Percentiles rank a stretch among this genome's conserved stretches.
phyloP scores from a whole-genome alignment of 2,797 vertebrate species.

The Epinephelus coioides region DNA sequence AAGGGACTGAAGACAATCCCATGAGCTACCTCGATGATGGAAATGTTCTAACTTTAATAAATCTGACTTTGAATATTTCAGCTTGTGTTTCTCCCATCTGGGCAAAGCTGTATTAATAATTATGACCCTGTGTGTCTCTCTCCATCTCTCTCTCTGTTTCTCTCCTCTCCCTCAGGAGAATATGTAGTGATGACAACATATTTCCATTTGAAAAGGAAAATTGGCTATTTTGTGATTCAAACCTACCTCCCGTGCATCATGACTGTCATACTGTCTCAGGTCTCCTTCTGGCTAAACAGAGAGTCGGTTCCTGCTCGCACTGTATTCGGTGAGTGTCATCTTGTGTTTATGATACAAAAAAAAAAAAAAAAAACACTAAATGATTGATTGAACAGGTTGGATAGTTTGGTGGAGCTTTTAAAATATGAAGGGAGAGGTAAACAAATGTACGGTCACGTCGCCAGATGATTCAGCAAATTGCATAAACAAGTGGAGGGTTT shows the following conservation, averaged over 20 bases:
- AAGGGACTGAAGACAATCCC: conserved; percentile 9
- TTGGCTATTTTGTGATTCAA: conserved; percentile 99
- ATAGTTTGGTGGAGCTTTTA: conserved; percentile 25
- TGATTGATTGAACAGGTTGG: conserved; percentile 35
- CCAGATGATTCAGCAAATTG: conserved; percentile 39
- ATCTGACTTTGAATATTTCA: conserved; percentile 72
- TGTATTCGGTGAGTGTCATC: conserved; percentile 94
- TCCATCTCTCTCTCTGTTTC: conserved; percentile 54
- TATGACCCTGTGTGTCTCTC: conserved; percentile 61
- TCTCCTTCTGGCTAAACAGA: conserved; percentile 99
- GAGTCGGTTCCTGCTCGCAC: conserved; percentile 98
- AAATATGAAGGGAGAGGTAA: conserved; percentile 39
- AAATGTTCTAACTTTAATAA: conserved; percentile 56
- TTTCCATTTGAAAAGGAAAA: conserved; percentile 99
- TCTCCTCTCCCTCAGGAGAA: conserved; percentile 89
- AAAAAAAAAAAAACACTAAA: conserved; percentile 29
- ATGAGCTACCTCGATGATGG: conserved; percentile 32
- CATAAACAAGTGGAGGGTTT: not conserved
- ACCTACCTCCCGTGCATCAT: conserved; percentile 99
- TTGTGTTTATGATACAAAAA: conserved; percentile 40
- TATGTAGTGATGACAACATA: conserved; percentile 99
- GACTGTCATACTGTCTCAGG: conserved; percentile 99
- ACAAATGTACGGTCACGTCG: conserved; percentile 17
- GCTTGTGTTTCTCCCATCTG: conserved; percentile 54
- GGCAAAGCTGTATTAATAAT: conserved; percentile 76